Conservation (phyloP, 2,113 vertebrate species). For the Alethe diademata region DNA sequence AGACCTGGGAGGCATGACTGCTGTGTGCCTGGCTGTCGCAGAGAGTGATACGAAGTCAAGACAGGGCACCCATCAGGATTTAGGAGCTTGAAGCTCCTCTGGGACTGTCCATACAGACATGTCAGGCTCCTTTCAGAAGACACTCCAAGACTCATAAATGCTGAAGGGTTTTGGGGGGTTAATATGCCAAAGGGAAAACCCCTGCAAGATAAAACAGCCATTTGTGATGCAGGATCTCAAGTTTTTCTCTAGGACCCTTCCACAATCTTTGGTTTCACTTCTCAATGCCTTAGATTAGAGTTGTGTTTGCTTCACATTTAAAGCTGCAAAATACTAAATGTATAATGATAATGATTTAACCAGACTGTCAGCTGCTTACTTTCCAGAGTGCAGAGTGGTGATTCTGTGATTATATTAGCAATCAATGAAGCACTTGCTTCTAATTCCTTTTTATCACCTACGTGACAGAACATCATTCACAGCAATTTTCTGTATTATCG, state of each 20-base stretch:
- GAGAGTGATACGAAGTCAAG: not conserved
- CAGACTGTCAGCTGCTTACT: not conserved
- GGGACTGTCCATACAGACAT: not conserved
- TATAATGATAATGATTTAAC: not conserved
- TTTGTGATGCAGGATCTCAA: not conserved
- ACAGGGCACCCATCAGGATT: not conserved
- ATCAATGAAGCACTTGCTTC: not conserved
- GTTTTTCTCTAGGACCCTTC: not conserved
- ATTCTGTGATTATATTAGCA: not conserved
- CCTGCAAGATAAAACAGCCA: not conserved
- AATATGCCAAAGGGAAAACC: not conserved
- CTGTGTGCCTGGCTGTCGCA: not conserved
- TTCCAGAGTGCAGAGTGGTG: not conserved
- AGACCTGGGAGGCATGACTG: not conserved
- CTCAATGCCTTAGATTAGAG: not conserved
- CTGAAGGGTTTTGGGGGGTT: not conserved
- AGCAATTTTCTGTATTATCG: slow-evolving; percentile 8
- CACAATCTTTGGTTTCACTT: not conserved
- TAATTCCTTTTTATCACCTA: slow-evolving; percentile 37
- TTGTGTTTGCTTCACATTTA: not conserved
- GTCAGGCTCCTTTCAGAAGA: not conserved
- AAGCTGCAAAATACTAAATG: not conserved
- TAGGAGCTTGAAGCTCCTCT: not conserved
- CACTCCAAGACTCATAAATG: not conserved
- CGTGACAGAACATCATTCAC: slow-evolving; percentile 23